A percentile compares a stretch with the other conserved stretches of the same genome.
Conservation (phyloP, 2,888 invertebrate genomes). For the Molorchus minor region DNA sequence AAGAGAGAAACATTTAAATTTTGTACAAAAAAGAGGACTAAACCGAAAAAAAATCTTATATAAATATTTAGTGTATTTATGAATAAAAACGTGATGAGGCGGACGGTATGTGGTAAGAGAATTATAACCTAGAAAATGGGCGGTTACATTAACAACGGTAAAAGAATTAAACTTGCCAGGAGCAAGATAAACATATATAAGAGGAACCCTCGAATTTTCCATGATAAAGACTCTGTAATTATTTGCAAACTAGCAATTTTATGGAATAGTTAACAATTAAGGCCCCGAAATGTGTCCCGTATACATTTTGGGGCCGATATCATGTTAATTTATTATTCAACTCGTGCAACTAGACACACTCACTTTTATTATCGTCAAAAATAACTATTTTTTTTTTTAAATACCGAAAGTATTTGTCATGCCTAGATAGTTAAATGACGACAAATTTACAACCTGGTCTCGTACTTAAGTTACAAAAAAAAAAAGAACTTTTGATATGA, state of each 20-base stretch:
- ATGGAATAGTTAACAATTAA: slow-evolving; percentile 42
- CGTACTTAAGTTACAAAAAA: not conserved
- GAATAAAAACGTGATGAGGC: slow-evolving; percentile 4
- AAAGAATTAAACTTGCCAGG: slow-evolving; percentile 15
- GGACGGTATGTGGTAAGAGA: not conserved
- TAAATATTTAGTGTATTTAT: slow-evolving; percentile 32
- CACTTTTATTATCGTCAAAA: slow-evolving; percentile 38
- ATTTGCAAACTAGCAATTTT: slow-evolving; percentile 40
- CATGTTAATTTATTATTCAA: slow-evolving; percentile 37
- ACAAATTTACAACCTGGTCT: not conserved
- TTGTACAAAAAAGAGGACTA: slow-evolving; percentile 35
- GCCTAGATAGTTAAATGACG: not conserved
- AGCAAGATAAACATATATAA: slow-evolving; percentile 31
- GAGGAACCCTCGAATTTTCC: slow-evolving; percentile 41
- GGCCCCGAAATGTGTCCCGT: slow-evolving; percentile 40
- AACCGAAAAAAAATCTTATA: slow-evolving; percentile 15
- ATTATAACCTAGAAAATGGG: slow-evolving; percentile 3
- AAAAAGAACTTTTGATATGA: too few species aligned
- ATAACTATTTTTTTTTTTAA: slow-evolving; percentile 33
- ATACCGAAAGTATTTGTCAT: not conserved
- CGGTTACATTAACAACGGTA: not conserved
- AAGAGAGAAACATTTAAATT: slow-evolving; percentile 31
- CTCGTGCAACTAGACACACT: slow-evolving; percentile 29
- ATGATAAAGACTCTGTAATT: slow-evolving; percentile 27
- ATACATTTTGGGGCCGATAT: slow-evolving; percentile 43